Evolutionary conservation across 2,888 invertebrate species (phyloP).

Genomic region (Podotricha telesiphe): DNA sequence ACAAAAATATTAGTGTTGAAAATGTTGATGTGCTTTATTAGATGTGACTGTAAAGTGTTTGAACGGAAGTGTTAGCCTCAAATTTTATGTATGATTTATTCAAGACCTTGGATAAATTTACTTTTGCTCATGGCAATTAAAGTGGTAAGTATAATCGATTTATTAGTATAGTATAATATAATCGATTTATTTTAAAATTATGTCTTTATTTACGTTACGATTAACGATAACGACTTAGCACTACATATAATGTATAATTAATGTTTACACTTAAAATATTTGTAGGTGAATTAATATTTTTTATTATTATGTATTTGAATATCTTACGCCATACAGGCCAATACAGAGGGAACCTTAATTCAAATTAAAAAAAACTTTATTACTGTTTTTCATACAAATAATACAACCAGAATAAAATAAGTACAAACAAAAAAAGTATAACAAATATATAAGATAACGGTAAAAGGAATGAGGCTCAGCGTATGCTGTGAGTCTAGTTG

Average conservation of each 20-base stretch:
- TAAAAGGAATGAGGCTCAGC: no score
- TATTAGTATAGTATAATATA: conserved; percentile 24
- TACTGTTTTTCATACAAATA: no score
- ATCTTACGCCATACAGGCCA: no score
- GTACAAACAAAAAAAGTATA: no score
- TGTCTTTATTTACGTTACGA: conserved; percentile 45
- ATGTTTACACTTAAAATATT: not conserved
- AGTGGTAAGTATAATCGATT: conserved; percentile 67
- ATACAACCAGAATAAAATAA: no score
- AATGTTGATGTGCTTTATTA: conserved; percentile 48
- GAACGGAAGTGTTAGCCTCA: conserved; percentile 72
- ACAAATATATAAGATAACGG: no score
- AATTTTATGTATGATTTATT: conserved; percentile 83
- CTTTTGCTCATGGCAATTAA: conserved; percentile 81
- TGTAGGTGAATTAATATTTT: not conserved
- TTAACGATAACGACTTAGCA: conserved; percentile 24
- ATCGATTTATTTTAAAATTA: conserved; percentile 31
- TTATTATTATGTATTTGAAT: not conserved
- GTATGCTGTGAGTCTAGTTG: no score
- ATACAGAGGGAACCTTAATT: no score
- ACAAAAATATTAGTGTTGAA: conserved; percentile 31
- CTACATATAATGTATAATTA: conserved; percentile 11
- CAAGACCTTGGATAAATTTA: conserved; percentile 79
- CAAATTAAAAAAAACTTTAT: no score
- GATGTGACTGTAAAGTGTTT: conserved; percentile 55